phyloP scores from a whole-genome alignment of 2,888 invertebrate genomes.

The Patella pellucida region DNA sequence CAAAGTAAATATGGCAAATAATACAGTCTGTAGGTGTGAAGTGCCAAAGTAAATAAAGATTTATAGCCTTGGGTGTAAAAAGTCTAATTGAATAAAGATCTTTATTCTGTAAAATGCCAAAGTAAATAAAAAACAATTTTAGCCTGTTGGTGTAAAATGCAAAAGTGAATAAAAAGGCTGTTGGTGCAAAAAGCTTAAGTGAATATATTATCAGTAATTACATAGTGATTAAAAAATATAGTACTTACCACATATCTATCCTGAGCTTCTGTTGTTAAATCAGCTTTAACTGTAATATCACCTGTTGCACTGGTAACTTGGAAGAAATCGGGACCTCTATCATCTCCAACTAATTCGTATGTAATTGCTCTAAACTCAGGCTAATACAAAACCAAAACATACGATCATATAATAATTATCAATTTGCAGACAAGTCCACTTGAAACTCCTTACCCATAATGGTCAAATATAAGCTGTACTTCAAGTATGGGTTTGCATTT shows the following conservation, averaged over 20 bases:
- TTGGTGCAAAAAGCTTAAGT: too few relatives aligned
- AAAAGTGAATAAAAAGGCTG: background rate
- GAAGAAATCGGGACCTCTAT: constrained; percentile 55
- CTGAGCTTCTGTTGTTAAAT: constrained; percentile 41
- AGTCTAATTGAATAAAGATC: too few relatives aligned
- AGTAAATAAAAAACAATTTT: background rate
- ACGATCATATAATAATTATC: too few relatives aligned
- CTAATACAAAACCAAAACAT: constrained; percentile 33
- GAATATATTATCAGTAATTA: background rate
- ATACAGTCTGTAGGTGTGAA: too few relatives aligned
- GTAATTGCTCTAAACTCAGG: constrained; percentile 48
- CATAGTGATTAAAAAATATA: background rate
- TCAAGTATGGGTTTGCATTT: too few relatives aligned
- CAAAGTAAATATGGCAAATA: too few relatives aligned
- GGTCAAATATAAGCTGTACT: too few relatives aligned
- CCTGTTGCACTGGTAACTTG: constrained; percentile 37
- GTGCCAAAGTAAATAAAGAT: too few relatives aligned
- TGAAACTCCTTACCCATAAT: too few relatives aligned
- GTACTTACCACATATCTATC: constrained; percentile 47
- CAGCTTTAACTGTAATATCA: constrained; percentile 23
- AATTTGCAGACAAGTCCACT: too few relatives aligned
- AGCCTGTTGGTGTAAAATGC: background rate
- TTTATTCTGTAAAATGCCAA: background rate
- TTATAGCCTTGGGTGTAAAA: too few relatives aligned
- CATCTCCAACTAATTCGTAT: constrained; percentile 59